A percentile compares a stretch with the other conserved stretches of the same genome.
phyloP scores from a whole-genome alignment of 2,888 invertebrate species.

The Phortica magna region DNA sequence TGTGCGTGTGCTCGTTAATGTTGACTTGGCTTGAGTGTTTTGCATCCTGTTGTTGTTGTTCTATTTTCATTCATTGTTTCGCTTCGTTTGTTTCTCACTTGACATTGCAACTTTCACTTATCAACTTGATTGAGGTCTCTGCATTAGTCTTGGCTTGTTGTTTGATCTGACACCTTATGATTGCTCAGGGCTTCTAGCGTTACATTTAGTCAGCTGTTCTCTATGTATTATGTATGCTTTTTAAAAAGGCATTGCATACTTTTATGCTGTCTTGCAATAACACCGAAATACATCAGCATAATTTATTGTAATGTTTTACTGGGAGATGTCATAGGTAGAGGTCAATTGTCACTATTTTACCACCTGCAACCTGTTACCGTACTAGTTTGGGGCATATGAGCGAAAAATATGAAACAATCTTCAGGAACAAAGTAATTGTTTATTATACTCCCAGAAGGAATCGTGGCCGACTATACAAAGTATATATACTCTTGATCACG shows the following conservation, averaged over 20 bases:
- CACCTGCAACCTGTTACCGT: no score
- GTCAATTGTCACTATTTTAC: no score
- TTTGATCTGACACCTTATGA: background rate
- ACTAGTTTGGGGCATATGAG: no score
- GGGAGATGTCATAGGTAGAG: no score
- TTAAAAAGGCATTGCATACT: background rate
- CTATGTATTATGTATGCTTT: background rate
- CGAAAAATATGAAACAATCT: no score
- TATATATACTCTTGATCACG: no score
- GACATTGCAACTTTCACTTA: conserved; percentile 7
- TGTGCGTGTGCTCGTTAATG: background rate
- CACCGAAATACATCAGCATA: background rate
- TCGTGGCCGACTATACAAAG: no score
- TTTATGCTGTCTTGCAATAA: background rate
- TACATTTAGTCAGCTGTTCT: background rate
- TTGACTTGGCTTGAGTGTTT: background rate
- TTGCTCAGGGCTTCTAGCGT: background rate
- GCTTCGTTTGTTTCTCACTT: background rate
- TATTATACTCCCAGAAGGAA: no score
- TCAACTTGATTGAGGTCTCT: background rate
- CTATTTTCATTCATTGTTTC: background rate
- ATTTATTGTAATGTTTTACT: no score
- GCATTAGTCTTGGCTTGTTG: conserved; percentile 1
- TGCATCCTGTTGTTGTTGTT: background rate
- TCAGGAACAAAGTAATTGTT: no score